A percentile compares a stretch with the other conserved stretches of the same genome.
Conservation (phyloP, 2,888 invertebrate genomes). For the Drosophila nigricruria region DNA sequence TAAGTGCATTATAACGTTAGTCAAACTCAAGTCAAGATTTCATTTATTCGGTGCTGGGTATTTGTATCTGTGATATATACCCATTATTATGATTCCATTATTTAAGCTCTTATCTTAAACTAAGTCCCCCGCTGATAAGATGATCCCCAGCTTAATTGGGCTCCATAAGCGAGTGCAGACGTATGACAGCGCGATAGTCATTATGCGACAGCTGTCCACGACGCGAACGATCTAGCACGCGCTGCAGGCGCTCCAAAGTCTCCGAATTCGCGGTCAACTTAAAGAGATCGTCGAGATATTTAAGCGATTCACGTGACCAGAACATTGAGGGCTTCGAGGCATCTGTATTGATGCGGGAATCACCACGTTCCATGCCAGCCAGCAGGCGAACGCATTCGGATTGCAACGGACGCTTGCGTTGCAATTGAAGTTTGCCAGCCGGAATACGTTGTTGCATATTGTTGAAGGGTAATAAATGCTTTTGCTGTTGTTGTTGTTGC, state of each 20-base stretch:
- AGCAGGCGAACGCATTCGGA: constrained; percentile 64
- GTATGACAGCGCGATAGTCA: constrained; percentile 83
- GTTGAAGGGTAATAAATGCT: constrained; percentile 45
- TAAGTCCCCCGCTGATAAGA: constrained; percentile 18
- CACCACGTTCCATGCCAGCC: constrained; percentile 52
- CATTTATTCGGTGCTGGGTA: constrained; percentile 57
- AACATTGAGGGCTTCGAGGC: constrained; percentile 74
- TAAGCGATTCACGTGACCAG: constrained; percentile 84
- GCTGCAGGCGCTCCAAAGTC: constrained; percentile 69
- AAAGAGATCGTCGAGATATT: constrained; percentile 78
- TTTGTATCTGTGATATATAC: constrained; percentile 55
- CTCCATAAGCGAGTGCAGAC: constrained; percentile 74
- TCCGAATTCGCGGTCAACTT: constrained; percentile 51
- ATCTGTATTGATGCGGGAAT: constrained; percentile 48
- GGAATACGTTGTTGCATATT: constrained; percentile 54
- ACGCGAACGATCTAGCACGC: constrained; percentile 78
- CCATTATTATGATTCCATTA: constrained; percentile 17
- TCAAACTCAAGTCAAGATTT: constrained; percentile 45
- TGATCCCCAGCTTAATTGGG: constrained; percentile 37
- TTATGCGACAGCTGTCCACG: constrained; percentile 83
- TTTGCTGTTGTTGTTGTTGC: constrained; percentile 24
- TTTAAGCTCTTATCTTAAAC: constrained; percentile 31
- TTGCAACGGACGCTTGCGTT: constrained; percentile 42
- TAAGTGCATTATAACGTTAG: constrained; percentile 50
- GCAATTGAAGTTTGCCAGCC: constrained; percentile 43